phyloP scores from a whole-genome alignment of 2,888 invertebrate species.

The Uropetala carovei region DNA sequence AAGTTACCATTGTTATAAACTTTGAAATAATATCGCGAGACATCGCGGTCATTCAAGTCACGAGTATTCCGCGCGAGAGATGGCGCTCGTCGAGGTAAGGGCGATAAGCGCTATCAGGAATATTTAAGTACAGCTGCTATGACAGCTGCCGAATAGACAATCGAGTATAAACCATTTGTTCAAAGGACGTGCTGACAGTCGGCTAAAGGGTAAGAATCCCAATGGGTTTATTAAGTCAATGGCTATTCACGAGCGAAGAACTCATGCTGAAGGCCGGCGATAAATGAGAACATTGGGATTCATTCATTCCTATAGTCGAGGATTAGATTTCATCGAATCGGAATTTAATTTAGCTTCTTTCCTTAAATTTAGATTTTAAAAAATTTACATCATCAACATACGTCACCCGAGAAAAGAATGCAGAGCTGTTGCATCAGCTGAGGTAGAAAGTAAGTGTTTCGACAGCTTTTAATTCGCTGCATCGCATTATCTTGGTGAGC shows the following conservation, averaged over 20 bases:
- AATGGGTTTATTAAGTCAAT: neutral
- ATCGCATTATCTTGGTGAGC: neutral
- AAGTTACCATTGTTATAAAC: neutral
- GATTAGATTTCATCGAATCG: neutral
- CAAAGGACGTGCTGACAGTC: conserved; percentile 2
- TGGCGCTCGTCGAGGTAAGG: neutral
- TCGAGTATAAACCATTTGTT: neutral
- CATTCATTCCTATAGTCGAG: neutral
- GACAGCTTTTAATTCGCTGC: neutral
- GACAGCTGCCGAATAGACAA: neutral
- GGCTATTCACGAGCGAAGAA: neutral
- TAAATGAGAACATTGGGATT: neutral
- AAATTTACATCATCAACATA: neutral
- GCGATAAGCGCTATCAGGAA: neutral
- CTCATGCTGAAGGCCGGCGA: neutral
- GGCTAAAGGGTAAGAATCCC: neutral
- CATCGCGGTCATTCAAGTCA: neutral
- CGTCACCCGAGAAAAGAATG: neutral
- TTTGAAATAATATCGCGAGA: neutral
- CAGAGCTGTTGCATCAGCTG: neutral
- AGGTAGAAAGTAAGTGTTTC: neutral
- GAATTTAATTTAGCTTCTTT: neutral
- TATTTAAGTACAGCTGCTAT: neutral
- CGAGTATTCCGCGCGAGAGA: neutral
- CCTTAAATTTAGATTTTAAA: neutral